These are phyloP conservation scores for Pachyramphus minor DNA, from an alignment of 2,113 vertebrate genomes.

Conservation along the genomic window DNA sequence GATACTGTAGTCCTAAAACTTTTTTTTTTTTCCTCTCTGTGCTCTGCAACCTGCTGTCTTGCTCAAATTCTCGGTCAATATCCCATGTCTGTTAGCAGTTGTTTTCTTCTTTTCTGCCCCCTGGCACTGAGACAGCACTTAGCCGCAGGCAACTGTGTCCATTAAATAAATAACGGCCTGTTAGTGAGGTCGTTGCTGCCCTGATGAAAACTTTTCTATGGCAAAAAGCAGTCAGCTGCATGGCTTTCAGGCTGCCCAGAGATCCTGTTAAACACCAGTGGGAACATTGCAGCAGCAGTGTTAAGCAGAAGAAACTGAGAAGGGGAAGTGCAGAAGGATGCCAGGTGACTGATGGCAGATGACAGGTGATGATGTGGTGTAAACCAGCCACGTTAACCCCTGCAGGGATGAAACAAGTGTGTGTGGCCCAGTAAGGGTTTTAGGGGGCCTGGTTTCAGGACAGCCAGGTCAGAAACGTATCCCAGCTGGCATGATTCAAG, in stretches of 20 bases:
- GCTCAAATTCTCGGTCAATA: neutral
- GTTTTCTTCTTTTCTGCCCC: neutral
- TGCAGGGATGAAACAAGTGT: neutral
- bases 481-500: neutral
- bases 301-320: neutral
- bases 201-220: neutral
- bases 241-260: neutral
- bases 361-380: neutral
- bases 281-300: neutral
- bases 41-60: neutral
- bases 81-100: neutral
- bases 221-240: neutral
- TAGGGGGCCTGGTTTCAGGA: neutral
- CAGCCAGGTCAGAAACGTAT: neutral
- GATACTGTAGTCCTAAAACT: neutral
- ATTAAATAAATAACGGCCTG: neutral
- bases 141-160: neutral
- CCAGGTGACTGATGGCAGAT: neutral
- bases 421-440: neutral
- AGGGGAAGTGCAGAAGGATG: neutral
- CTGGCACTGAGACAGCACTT: neutral
- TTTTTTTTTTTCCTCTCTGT: neutral
- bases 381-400: neutral
- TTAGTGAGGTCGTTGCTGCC: neutral
- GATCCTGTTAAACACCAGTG: fast-evolving